phyloP scores from a whole-genome alignment of 2,113 vertebrate genomes.

The Cryptotis parvus region DNA sequence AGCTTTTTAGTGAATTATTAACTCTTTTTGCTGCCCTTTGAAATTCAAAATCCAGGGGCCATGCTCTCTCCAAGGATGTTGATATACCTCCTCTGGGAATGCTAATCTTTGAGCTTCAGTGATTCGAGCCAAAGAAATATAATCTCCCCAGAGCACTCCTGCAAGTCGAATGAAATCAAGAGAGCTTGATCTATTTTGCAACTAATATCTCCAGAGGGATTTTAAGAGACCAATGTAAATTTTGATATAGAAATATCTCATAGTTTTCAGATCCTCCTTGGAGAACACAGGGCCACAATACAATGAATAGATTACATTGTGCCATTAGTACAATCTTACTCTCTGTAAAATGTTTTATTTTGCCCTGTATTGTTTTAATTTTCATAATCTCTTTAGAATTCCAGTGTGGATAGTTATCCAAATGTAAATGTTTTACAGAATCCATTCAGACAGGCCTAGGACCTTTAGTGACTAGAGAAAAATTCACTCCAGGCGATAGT shows the following conservation, averaged over 20 bases:
- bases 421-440: conserved; percentile 46
- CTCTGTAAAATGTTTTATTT: conserved; percentile 58
- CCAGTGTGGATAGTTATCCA: conserved; percentile 39
- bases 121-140: conserved; percentile 55
- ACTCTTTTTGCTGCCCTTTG: conserved; percentile 2
- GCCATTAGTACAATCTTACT: conserved; percentile 43
- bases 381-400: conserved; percentile 66
- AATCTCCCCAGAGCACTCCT: conserved; percentile 64
- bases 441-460: conserved; percentile 1
- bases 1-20: conserved; percentile 40
- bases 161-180: conserved; percentile 48
- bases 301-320: conserved; percentile 50
- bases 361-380: conserved; percentile 50
- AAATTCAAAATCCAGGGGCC: conserved; percentile 48
- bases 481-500: not conserved
- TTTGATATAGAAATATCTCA: conserved; percentile 57
- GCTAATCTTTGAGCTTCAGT: conserved; percentile 37
- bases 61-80: not conserved
- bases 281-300: conserved; percentile 58
- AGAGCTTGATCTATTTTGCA: conserved; percentile 61
- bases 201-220: conserved; percentile 58
- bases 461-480: not conserved
- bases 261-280: conserved; percentile 66
- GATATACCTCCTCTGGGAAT: conserved; percentile 8
- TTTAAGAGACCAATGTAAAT: conserved; percentile 56